Conservation (phyloP, 2,888 invertebrate species). For the Melipona bicolor region DNA sequence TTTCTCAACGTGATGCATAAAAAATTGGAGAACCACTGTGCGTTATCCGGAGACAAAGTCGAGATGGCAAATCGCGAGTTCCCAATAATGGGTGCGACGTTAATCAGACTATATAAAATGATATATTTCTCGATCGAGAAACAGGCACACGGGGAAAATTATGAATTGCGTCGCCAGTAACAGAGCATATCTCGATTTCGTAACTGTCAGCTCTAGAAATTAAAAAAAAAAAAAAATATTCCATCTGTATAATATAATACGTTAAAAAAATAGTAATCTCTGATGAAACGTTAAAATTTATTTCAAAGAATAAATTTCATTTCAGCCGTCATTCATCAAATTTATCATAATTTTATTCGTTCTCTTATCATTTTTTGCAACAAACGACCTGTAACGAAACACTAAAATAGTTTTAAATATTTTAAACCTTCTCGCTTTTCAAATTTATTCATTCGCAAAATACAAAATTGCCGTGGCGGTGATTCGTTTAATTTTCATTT, state of each 20-base stretch:
- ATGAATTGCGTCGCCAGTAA: constrained; percentile 73
- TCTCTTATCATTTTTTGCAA: too few relatives aligned
- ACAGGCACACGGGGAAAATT: constrained; percentile 73
- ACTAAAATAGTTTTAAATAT: too few relatives aligned
- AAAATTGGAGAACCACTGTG: constrained; percentile 55
- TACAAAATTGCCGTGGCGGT: neutral
- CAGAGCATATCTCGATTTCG: constrained; percentile 75
- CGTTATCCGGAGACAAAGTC: constrained; percentile 52
- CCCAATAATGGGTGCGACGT: constrained; percentile 68
- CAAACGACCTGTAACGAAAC: too few relatives aligned
- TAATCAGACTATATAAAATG: constrained; percentile 71
- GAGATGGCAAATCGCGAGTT: constrained; percentile 62
- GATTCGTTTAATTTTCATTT: neutral
- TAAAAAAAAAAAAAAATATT: neutral
- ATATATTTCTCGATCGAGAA: constrained; percentile 75
- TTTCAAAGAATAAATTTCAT: neutral
- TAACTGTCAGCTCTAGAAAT: constrained; percentile 36
- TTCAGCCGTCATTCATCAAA: neutral
- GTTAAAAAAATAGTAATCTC: neutral
- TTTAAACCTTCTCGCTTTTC: too few relatives aligned
- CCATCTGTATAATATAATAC: too few relatives aligned
- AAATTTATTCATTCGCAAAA: neutral
- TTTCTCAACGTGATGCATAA: neutral
- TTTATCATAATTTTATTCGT: neutral
- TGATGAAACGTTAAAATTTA: neutral